Evolutionary conservation across 2,113 vertebrate species (phyloP).

Genomic region (Scortum barcoo): DNA sequence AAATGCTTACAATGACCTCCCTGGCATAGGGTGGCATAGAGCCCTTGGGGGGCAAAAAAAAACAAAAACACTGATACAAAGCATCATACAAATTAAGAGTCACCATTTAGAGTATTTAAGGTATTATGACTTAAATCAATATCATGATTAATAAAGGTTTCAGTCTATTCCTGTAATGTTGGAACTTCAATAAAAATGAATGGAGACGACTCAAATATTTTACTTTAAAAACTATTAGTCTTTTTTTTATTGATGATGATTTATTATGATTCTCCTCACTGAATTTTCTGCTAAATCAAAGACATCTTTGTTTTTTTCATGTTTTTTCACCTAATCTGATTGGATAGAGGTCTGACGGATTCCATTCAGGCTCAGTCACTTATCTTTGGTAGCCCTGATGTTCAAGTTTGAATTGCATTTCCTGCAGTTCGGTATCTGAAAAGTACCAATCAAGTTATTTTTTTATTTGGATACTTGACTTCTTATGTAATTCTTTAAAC

Average conservation of each 20-base stretch:
- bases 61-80: no score
- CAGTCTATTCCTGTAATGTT: no score
- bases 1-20: no score
- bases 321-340: background rate
- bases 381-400: background rate
- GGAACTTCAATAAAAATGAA: no score
- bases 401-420: background rate
- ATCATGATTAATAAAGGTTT: no score
- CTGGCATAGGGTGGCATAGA: no score
- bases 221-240: background rate
- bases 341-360: background rate
- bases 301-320: background rate
- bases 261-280: background rate
- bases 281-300: background rate
- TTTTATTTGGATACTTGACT: background rate
- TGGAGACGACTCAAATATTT: no score
- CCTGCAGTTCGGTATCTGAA: background rate
- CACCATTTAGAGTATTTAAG: no score
- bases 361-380: background rate
- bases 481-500: background rate
- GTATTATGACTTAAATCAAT: no score
- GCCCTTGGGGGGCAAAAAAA: no score
- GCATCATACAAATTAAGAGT: no score
- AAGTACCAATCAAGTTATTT: background rate
- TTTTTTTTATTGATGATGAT: background rate